Conservation (phyloP, 1,140 invertebrate genomes). For the Penaeus chinensis region DNA sequence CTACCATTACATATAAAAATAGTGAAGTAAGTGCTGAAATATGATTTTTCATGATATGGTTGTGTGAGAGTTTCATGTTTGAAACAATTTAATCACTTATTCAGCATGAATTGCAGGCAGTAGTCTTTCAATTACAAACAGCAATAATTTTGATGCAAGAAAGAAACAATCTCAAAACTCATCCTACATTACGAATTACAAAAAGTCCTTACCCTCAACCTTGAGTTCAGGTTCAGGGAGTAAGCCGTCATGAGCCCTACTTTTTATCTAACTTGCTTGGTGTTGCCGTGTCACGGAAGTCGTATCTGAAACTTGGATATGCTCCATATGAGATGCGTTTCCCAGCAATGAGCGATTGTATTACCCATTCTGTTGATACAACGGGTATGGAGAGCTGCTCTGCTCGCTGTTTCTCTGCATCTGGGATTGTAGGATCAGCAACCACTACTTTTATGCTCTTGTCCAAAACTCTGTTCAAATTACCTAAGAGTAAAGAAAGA, state of each 20-base stretch:
- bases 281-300: background rate
- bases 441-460: constrained; percentile 55
- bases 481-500: constrained; percentile 18
- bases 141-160: too few relatives aligned
- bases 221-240: too few relatives aligned
- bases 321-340: constrained; percentile 29
- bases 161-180: too few relatives aligned
- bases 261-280: background rate
- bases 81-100: too few relatives aligned
- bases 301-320: constrained; percentile 42
- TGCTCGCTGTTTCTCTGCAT: constrained; percentile 49
- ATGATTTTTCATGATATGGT: too few relatives aligned
- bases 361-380: constrained; percentile 61
- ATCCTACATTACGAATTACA: too few relatives aligned
- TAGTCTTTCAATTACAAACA: too few relatives aligned
- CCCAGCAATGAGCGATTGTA: constrained; percentile 58
- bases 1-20: too few relatives aligned
- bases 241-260: background rate
- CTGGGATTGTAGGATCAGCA: constrained; percentile 52
- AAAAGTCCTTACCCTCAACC: too few relatives aligned
- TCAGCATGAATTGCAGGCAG: too few relatives aligned
- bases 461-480: constrained; percentile 57
- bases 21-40: too few relatives aligned
- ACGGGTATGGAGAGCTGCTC: constrained; percentile 52
- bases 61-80: too few relatives aligned